phyloP scores from a whole-genome alignment of 2,888 invertebrate genomes.

The Omphaloscelis lunosa region DNA sequence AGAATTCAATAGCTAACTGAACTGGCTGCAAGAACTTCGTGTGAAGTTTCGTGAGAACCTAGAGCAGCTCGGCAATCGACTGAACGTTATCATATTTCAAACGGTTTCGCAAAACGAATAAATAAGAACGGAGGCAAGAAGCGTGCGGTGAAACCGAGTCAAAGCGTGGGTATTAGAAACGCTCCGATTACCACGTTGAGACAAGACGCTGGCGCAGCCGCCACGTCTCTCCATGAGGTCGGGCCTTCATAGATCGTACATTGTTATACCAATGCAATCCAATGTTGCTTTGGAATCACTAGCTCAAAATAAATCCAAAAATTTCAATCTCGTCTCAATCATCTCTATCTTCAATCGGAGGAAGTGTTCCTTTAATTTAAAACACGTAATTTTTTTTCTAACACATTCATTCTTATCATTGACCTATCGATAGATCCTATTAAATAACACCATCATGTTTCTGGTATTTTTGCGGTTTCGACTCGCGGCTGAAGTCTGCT shows the following conservation, averaged over 20 bases:
- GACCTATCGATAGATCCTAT: not conserved
- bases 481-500: not conserved
- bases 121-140: conserved; percentile 89
- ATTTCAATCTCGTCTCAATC: too few relatives aligned
- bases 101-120: conserved; percentile 90
- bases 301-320: not conserved
- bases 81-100: conserved; percentile 90
- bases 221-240: conserved; percentile 48
- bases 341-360: not conserved
- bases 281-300: not conserved
- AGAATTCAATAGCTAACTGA: conserved; percentile 87
- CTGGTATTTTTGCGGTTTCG: too few relatives aligned
- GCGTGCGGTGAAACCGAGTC: conserved; percentile 90
- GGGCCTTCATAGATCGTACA: conserved; percentile 11
- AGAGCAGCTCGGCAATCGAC: conserved; percentile 82
- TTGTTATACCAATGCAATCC: conserved; percentile 12
- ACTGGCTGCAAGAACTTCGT: conserved; percentile 83
- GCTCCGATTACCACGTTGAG: conserved; percentile 89
- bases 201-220: conserved; percentile 72
- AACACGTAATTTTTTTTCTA: not conserved
- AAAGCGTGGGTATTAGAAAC: conserved; percentile 90
- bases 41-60: conserved; percentile 88
- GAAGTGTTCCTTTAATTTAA: not conserved
- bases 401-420: not conserved
- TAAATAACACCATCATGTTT: not conserved